Evolutionary conservation across 2,888 invertebrate species (phyloP).

Genomic region (Toxonevra muliebris): DNA sequence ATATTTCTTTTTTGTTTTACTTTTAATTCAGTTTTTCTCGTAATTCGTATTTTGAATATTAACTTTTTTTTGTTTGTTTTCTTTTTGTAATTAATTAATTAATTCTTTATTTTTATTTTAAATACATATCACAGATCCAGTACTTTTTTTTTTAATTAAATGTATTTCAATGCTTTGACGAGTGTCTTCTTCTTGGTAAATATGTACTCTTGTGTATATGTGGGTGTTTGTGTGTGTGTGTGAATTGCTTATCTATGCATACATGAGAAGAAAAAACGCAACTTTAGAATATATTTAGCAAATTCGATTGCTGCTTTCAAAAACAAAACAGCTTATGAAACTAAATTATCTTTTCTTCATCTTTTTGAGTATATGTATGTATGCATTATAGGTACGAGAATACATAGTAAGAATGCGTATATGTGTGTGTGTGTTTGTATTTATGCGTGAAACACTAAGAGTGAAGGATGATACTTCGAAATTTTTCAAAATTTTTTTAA

Average conservation of each 20-base stretch:
- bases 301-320: too few species aligned
- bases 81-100: conserved; percentile 25
- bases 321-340: too few species aligned
- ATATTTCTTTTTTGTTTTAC: conserved; percentile 30
- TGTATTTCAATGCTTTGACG: conserved; percentile 50
- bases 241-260: neutral
- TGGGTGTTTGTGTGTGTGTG: conserved; percentile 21
- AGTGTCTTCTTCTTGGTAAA: conserved; percentile 1
- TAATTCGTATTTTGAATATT: conserved; percentile 33
- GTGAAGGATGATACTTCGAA: too few species aligned
- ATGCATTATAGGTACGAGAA: too few species aligned
- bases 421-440: conserved; percentile 19
- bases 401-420: conserved; percentile 4
- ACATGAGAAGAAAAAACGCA: too few species aligned
- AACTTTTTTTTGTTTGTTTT: conserved; percentile 38
- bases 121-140: conserved; percentile 66
- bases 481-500: too few species aligned
- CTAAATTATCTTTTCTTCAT: too few species aligned
- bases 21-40: conserved; percentile 45
- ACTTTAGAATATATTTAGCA: too few species aligned
- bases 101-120: conserved; percentile 46
- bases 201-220: conserved; percentile 28
- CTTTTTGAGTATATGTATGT: too few species aligned
- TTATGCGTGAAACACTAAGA: neutral
- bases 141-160: conserved; percentile 59